These are phyloP conservation scores for Esox lucius DNA, from an alignment of 2,797 vertebrate species.

Conservation along the genomic window DNA sequence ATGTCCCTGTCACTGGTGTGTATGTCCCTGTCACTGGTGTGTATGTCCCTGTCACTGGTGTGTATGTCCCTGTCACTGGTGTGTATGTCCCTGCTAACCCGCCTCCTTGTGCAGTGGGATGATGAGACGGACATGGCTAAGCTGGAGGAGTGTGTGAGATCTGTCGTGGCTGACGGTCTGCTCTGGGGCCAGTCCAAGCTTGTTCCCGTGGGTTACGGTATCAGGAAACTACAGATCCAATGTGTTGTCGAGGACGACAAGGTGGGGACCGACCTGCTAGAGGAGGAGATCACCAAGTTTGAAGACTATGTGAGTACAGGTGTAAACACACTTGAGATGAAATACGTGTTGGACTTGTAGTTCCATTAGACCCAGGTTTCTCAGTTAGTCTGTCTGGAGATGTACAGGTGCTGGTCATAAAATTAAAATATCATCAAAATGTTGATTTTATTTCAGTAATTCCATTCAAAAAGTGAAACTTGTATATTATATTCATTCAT, in stretches of 20 bases:
- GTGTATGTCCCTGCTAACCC: not conserved
- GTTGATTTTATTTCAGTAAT: no score
- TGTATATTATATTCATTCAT: no score
- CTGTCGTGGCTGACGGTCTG: conserved; percentile 79
- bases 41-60: no score
- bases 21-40: no score
- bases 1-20: not conserved
- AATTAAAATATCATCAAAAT: no score
- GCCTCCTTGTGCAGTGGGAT: conserved; percentile 75
- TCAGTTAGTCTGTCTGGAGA: not conserved
- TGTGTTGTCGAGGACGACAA: conserved; percentile 89
- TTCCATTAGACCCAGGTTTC: no score
- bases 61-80: no score
- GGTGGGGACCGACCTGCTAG: conserved; percentile 83
- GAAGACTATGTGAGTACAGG: conserved; percentile 80
- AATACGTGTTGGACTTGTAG: no score
- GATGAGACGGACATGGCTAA: conserved; percentile 87
- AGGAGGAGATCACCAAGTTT: conserved; percentile 87
- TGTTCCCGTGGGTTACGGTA: conserved; percentile 84
- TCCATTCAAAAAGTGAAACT: no score
- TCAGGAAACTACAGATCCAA: conserved; percentile 86
- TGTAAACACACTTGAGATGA: not conserved
- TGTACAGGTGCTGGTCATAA: no score
- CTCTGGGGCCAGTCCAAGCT: conserved; percentile 86
- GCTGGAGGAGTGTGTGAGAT: conserved; percentile 82